Base-by-base conservation (phyloP, 2,113 vertebrate species). In the Oophaga pumilio region DNA sequence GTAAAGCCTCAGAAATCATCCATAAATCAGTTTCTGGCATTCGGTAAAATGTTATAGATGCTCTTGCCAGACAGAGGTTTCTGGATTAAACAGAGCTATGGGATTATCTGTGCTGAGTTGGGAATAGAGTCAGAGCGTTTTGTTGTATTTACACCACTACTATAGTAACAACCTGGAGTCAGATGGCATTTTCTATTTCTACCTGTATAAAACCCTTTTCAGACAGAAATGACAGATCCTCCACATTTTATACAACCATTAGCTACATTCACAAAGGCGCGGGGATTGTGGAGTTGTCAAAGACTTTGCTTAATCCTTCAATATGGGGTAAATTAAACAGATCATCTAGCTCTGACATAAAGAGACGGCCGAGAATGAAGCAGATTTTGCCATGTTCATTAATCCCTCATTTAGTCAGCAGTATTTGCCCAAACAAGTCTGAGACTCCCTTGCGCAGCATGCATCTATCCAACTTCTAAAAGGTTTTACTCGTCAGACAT, bases 341-440 rank as follows among this genome's bases (percentile, higher is more conserved):
- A 53, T 83, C 62, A 69, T 4, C 12, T 50, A 24, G 43, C 81
- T 69, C n/a, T 2, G 49, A 68, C 43, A 52, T 68, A 69, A 26
- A 50, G 81, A 49, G 50, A 24, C 28, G 26, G 43, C 15, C 26
- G 49, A 24, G n/a, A 22, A 83, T 83, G 62, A 83, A 22, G 49
- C 81, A 52, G 10, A 80, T 83, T 69, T 4, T 53, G 81, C 62
- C 43, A 53, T 15, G 22, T 53, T 69, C 49, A 18, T n/a, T 83
- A 83, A 69, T 53, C 49, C 62, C 8, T 10, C 62, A 53, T 83
- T 69, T 68, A 83, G 43, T 62, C 59, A 50, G 64, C 28, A 66
- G n/a, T 49, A 82, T 82, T n/a, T 82, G 60, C 24, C 60, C 60
- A 64, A 82, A 82, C 79, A 82, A 66, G 60, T 17, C 13, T 14